Evolutionary conservation across 1,140 invertebrate species (phyloP).

Genomic region (Zaprionus ghesquierei): DNA sequence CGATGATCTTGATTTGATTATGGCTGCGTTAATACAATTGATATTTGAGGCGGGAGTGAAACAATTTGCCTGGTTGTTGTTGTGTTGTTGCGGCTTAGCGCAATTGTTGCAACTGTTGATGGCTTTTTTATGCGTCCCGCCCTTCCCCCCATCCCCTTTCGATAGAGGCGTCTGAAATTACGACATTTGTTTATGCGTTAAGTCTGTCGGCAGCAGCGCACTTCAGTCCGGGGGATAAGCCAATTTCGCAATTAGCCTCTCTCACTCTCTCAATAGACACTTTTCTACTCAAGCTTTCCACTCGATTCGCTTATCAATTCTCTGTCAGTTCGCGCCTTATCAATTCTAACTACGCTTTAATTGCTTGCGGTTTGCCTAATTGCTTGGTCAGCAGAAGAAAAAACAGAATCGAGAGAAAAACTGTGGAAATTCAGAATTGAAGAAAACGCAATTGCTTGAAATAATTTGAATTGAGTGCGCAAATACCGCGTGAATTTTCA

Average conservation of each 20-base stretch:
- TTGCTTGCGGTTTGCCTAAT: conserved; percentile 49
- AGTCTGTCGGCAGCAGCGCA: conserved; percentile 7
- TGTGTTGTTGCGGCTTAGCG: conserved; percentile 58
- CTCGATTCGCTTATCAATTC: conserved; percentile 23
- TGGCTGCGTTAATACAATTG: conserved; percentile 74
- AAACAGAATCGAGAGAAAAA: conserved; percentile 8
- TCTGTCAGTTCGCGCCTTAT: background rate
- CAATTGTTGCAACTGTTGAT: conserved; percentile 67
- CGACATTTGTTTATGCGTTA: conserved; percentile 57
- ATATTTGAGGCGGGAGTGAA: conserved; percentile 53
- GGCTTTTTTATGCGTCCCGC: conserved; percentile 55
- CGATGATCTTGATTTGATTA: conserved; percentile 78
- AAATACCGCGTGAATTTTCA: conserved; percentile 54
- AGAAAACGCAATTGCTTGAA: conserved; percentile 67
- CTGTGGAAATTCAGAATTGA: conserved; percentile 16
- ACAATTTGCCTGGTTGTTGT: conserved; percentile 9
- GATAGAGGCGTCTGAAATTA: conserved; percentile 19
- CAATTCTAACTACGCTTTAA: conserved; percentile 48
- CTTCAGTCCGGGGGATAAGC: conserved; percentile 42
- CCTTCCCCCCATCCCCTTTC: no score
- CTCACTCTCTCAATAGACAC: background rate
- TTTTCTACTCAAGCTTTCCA: background rate
- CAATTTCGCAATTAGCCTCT: conserved; percentile 29
- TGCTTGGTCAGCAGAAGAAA: conserved; percentile 33
- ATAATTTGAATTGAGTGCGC: conserved; percentile 73